Conservation (phyloP, 2,113 vertebrate genomes). For the Pristiophorus japonicus region DNA sequence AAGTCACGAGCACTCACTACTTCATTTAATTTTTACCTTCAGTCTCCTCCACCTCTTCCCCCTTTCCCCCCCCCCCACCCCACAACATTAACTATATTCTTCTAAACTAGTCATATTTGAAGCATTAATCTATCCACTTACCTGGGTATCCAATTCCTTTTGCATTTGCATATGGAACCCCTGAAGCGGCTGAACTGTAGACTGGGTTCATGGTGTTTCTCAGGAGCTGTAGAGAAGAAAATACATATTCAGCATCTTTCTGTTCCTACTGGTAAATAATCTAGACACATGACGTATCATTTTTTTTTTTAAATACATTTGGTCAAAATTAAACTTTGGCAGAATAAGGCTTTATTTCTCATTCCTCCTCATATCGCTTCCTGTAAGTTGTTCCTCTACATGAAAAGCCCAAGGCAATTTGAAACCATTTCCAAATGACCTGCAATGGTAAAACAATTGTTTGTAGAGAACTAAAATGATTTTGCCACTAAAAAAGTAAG, state of each 20-base stretch:
- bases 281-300: background rate
- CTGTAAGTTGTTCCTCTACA: too few species aligned
- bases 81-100: background rate
- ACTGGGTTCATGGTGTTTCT: slow-evolving; percentile 85
- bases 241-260: background rate
- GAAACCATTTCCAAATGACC: background rate
- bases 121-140: slow-evolving; percentile 50
- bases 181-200: slow-evolving; percentile 91
- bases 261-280: background rate
- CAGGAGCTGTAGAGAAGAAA: background rate
- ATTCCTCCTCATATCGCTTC: background rate
- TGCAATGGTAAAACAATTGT: background rate
- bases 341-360: too few species aligned
- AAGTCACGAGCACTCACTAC: background rate
- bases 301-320: background rate
- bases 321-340: background rate
- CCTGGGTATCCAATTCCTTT: slow-evolving; percentile 97
- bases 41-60: too few species aligned
- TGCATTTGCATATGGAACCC: slow-evolving; percentile 90
- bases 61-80: too few species aligned
- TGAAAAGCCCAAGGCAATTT: background rate
- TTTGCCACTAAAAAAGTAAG: background rate
- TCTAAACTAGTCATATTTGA: background rate
- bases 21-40: background rate
- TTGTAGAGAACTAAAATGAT: background rate